phyloP scores from a whole-genome alignment of 2,888 invertebrate species.

The Lasius fuliginosus region DNA sequence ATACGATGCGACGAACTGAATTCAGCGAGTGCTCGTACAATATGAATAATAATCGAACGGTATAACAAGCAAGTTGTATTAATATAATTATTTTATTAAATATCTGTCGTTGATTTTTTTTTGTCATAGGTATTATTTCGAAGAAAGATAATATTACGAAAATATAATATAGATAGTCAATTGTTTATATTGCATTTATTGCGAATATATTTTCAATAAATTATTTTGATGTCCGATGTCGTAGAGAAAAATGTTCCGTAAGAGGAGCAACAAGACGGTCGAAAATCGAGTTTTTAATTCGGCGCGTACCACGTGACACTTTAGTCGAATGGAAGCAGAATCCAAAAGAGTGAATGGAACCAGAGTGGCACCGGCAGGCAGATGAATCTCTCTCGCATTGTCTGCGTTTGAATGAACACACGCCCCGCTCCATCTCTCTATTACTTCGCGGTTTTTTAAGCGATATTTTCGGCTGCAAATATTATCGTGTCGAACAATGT shows the following conservation, averaged over 20 bases:
- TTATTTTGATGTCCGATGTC: conserved; percentile 80
- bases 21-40: conserved; percentile 22
- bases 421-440: conserved; percentile 77
- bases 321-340: conserved; percentile 67
- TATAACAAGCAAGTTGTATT: background rate
- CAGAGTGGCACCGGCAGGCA: conserved; percentile 80
- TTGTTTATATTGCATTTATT: background rate
- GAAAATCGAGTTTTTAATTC: conserved; percentile 85
- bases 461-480: conserved; percentile 86
- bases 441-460: conserved; percentile 80
- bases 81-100: background rate
- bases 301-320: conserved; percentile 76
- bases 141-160: background rate
- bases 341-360: conserved; percentile 66
- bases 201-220: conserved; percentile 68
- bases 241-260: conserved; percentile 34
- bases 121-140: background rate
- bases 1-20: conserved; percentile 77
- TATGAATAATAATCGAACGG: background rate
- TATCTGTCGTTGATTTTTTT: background rate
- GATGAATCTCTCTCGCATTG: conserved; percentile 85
- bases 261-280: conserved; percentile 59
- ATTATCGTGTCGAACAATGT: conserved; percentile 86
- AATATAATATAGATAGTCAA: background rate
- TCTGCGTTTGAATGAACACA: conserved; percentile 84